These are phyloP conservation scores for Coranthus polyacanthus DNA, from an alignment of 2,797 vertebrate genomes.

Conservation along the genomic window DNA sequence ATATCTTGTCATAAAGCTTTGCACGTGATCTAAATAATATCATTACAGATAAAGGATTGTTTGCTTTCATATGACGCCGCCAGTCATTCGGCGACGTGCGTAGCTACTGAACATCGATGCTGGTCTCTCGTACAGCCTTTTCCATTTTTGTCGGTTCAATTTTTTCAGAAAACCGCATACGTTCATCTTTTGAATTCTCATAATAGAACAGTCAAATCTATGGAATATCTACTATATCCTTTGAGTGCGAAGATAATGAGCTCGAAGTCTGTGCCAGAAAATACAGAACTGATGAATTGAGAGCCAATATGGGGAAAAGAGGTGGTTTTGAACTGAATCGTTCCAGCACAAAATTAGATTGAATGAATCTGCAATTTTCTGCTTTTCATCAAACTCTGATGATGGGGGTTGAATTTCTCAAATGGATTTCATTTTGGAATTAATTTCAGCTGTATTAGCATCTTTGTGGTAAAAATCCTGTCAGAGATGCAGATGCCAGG, in stretches of 20 bases:
- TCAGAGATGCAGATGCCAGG: constrained; percentile 15
- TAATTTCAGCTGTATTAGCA: constrained; percentile 29
- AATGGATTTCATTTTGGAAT: constrained; percentile 33
- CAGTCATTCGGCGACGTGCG: no score
- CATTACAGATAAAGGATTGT: no score
- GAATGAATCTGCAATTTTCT: constrained; percentile 21
- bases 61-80: no score
- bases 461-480: constrained; percentile 26
- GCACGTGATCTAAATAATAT: no score
- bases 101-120: no score
- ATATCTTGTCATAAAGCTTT: no score
- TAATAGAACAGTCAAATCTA: neutral
- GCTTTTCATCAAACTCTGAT: constrained; percentile 5
- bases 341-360: neutral
- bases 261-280: neutral
- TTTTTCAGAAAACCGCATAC: no score
- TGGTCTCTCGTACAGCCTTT: no score
- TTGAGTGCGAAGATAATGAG: neutral
- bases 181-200: no score
- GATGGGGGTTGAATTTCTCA: constrained; percentile 14
- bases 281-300: constrained; percentile 1
- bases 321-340: neutral
- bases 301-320: constrained; percentile 1
- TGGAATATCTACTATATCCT: neutral
- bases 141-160: constrained; percentile 5